These are phyloP conservation scores for Lytechinus pictus DNA, from an alignment of 35 echinoderm and acorn worm species.

Conservation along the genomic window DNA sequence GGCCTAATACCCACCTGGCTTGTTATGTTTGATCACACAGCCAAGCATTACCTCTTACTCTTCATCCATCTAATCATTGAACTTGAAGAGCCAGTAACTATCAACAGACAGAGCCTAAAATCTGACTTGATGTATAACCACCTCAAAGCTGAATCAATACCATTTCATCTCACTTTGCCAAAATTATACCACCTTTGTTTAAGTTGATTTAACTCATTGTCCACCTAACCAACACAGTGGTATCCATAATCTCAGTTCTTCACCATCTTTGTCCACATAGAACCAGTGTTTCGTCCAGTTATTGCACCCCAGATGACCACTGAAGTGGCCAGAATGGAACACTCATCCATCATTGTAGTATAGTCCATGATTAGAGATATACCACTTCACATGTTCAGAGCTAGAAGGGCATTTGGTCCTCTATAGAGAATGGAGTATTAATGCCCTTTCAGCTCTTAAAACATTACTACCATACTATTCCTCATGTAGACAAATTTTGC, in stretches of 20 bases:
- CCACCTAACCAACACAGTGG: background rate
- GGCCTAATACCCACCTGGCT: background rate
- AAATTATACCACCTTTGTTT: background rate
- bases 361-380: too few species aligned
- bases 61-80: background rate
- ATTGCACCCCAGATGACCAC: background rate
- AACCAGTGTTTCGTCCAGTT: background rate
- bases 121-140: background rate
- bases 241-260: background rate
- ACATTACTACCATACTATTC: background rate
- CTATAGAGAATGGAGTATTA: background rate
- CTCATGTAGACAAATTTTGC: background rate
- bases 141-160: background rate
- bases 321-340: background rate
- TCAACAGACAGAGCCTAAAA: background rate
- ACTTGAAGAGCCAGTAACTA: background rate
- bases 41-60: background rate
- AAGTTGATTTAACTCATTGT: background rate
- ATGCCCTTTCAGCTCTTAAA: background rate
- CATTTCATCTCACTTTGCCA: background rate
- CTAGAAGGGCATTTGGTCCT: background rate
- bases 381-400: background rate
- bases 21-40: background rate
- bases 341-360: background rate
- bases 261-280: background rate